A percentile compares a stretch with the other conserved stretches of the same genome.
Conservation (phyloP, 64 coral and sea anemone species). For the Stylophora pistillata region DNA sequence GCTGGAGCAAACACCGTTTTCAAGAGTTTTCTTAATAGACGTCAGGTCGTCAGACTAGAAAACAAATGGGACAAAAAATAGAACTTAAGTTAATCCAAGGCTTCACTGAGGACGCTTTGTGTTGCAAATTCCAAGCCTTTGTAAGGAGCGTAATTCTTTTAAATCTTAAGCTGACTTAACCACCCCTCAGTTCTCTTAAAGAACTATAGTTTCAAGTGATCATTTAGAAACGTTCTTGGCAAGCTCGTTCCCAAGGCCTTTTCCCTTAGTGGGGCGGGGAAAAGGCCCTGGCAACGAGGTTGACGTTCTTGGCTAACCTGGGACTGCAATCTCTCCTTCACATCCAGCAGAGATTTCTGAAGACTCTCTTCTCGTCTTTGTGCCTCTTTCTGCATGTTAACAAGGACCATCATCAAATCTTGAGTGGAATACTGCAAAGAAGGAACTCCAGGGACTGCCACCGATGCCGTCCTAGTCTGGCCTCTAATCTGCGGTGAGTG, state of each 20-base stretch:
- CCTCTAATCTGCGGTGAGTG: background rate
- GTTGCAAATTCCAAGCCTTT: too few relatives aligned
- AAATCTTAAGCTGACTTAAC: background rate
- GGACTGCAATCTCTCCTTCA: constrained; percentile 4
- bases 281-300: too few relatives aligned
- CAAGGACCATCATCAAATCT: constrained; percentile 37
- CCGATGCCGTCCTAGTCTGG: too few relatives aligned
- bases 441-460: background rate
- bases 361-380: constrained; percentile 40
- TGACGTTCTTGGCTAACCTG: constrained; percentile 1
- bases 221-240: background rate
- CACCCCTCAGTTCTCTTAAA: background rate
- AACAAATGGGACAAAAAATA: background rate
- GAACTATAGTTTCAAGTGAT: background rate
- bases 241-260: too few relatives aligned
- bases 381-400: constrained; percentile 41
- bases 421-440: constrained; percentile 10
- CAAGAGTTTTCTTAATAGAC: constrained; percentile 27
- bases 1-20: constrained; percentile 36
- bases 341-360: constrained; percentile 14
- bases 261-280: too few relatives aligned
- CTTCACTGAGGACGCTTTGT: too few relatives aligned
- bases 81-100: too few relatives aligned
- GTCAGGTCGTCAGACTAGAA: constrained; percentile 2
- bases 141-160: background rate